Conservation (phyloP, 2,888 invertebrate species). For the Cerceris ruficornis region DNA sequence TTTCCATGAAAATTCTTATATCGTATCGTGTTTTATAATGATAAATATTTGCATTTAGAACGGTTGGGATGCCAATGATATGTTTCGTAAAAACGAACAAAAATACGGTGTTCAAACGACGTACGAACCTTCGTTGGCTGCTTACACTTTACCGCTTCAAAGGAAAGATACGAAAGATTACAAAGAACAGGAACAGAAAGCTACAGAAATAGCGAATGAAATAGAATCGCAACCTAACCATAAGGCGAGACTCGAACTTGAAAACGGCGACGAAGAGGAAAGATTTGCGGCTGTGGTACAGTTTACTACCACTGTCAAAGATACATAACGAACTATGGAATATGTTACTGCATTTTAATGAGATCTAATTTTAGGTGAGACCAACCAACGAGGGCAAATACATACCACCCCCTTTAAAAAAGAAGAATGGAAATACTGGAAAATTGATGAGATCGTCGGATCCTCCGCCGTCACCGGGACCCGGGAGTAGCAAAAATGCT, state of each 20-base stretch:
- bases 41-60: slow-evolving; percentile 82
- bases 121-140: slow-evolving; percentile 94
- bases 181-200: slow-evolving; percentile 92
- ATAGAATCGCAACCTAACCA: slow-evolving; percentile 94
- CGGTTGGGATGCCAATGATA: slow-evolving; percentile 98
- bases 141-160: slow-evolving; percentile 95
- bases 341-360: slow-evolving; percentile 2
- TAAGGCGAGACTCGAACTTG: slow-evolving; percentile 91
- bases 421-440: slow-evolving; percentile 86
- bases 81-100: slow-evolving; percentile 97
- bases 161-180: slow-evolving; percentile 94
- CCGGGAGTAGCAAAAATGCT: slow-evolving; percentile 74
- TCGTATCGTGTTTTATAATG: background rate
- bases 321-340: background rate
- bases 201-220: slow-evolving; percentile 94
- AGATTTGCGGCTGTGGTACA: slow-evolving; percentile 91
- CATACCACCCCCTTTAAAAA: slow-evolving; percentile 91
- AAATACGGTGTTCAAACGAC: slow-evolving; percentile 96
- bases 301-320: slow-evolving; percentile 17
- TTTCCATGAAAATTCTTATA: background rate
- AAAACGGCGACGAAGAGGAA: slow-evolving; percentile 97
- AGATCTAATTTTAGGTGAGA: slow-evolving; percentile 67
- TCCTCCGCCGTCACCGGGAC: slow-evolving; percentile 82
- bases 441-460: slow-evolving; percentile 87
- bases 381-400: slow-evolving; percentile 85